A percentile compares a stretch with the other conserved stretches of the same genome.
phyloP scores from a whole-genome alignment of 2,888 invertebrate species.

The Ophion costatus region DNA sequence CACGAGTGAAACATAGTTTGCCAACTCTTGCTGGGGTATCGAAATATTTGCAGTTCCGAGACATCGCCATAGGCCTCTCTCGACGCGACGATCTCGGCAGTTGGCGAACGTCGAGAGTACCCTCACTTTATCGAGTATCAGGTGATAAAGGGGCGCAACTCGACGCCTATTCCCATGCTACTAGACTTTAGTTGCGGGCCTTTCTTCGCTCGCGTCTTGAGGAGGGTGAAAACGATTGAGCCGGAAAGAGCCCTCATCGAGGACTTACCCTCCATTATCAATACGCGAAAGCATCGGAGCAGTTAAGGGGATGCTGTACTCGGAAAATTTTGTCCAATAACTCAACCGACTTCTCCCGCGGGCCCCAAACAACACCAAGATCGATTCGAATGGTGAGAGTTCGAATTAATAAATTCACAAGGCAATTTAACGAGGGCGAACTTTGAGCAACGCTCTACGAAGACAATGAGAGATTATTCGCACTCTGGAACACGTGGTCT shows the following conservation, averaged over 20 bases:
- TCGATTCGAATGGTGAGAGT: slow-evolving; percentile 18
- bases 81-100: slow-evolving; percentile 16
- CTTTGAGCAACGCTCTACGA: slow-evolving; percentile 26
- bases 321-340: slow-evolving; percentile 34
- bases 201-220: not conserved
- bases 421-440: slow-evolving; percentile 48
- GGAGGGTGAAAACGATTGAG: slow-evolving; percentile 18
- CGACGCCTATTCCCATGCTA: not conserved
- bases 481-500: slow-evolving; percentile 31
- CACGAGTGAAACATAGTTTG: slow-evolving; percentile 63
- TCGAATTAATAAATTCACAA: slow-evolving; percentile 51
- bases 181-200: not conserved
- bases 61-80: slow-evolving; percentile 48
- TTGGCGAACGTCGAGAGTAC: not conserved
- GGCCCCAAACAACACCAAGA: slow-evolving; percentile 15
- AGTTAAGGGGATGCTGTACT: not conserved
- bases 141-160: not conserved
- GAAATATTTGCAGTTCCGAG: slow-evolving; percentile 68
- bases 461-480: slow-evolving; percentile 64
- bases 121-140: not conserved
- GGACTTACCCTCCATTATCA: slow-evolving; percentile 12
- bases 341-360: slow-evolving; percentile 10
- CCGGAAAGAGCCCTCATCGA: not conserved
- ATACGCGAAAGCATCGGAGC: not conserved
- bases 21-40: slow-evolving; percentile 70